Evolutionary conservation across 2,888 invertebrate genomes (phyloP), one percentile per base, ranked within the genome.

Genomic region (Drosophila picticornis): DNA sequence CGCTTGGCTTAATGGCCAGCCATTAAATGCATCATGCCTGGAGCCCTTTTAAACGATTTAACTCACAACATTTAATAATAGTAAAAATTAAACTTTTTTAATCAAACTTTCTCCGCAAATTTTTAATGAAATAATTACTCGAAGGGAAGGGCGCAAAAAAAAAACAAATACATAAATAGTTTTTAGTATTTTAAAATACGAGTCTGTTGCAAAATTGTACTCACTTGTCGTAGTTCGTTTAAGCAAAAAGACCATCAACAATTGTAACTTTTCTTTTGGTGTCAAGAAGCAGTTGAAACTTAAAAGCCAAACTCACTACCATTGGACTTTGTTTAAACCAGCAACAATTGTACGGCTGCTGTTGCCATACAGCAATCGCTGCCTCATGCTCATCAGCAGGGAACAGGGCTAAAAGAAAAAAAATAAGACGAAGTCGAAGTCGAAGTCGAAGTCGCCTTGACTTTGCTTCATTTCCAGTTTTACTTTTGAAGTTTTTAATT

Each of bases 401-500:
- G 36, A 22, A 32, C 29, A 38, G 11, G 19, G 22, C 11, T 22
- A 40, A 52, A 22, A 34, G 19, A 52, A 7, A 9, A 11, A 19
- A 31, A 43, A 16, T 29, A 57, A 31, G 40, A 57, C 40, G 70
- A 43, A 34, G 57, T 50, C 27, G 51, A 60, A 13, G 50, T 57
- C 40, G 70, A 43, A 34, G 57, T 50, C 27, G 51, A 60, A 13
- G 50, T 57, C 60, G 72, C 67, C 65, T 77, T 66, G 75, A 66
- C 66, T 77, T 75, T 73, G 77, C 83, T 71, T 77, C 74, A 76
- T 83, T 90, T 86, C 72, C 81, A 83, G 81, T 83, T 90, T 81
- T 80, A 80, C 84, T 90, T 88, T 81, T 82, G 74, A 77, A 88
- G 83, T 81, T 88, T 90, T 90, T 84, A 90, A 91, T 91, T 91